Evolutionary conservation across 2,113 vertebrate species (phyloP).

Genomic region (Sigmodon hispidus): DNA sequence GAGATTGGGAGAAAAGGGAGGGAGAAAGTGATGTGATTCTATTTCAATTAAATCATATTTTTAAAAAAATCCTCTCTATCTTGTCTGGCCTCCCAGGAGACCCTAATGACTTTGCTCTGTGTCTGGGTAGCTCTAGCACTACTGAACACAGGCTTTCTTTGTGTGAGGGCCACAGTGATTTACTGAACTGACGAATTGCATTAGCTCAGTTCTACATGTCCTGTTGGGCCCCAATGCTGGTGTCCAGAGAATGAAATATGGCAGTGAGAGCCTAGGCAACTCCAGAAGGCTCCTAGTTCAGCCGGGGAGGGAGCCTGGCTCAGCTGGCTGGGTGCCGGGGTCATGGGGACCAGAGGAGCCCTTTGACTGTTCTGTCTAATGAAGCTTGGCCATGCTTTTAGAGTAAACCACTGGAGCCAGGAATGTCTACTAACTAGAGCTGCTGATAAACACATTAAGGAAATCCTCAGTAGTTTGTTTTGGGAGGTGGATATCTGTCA

Average conservation of each 20-base stretch:
- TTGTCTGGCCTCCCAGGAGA: background rate
- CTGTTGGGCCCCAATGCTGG: background rate
- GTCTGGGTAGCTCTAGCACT: background rate
- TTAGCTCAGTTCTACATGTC: background rate
- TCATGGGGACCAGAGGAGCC: background rate
- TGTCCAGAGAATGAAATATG: background rate
- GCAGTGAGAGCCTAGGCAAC: background rate
- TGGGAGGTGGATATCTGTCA: constrained; percentile 50
- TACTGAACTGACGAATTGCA: background rate
- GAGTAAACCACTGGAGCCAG: constrained; percentile 26
- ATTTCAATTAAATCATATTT: background rate
- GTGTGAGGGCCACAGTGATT: background rate
- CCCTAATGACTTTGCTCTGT: background rate
- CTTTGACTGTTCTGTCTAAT: background rate
- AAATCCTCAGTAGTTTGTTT: constrained; percentile 48
- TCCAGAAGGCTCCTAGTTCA: fast-evolving
- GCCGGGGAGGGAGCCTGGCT: background rate
- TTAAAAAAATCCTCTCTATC: background rate
- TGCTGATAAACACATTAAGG: constrained; percentile 42
- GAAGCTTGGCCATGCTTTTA: background rate
- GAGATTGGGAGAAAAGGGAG: background rate
- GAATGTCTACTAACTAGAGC: constrained; percentile 64
- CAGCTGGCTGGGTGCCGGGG: too few species aligned
- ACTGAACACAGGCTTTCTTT: background rate
- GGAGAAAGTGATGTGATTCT: background rate